Evolutionary conservation across 2,888 invertebrate species (phyloP).

Genomic region (Eupithecia insigniata): DNA sequence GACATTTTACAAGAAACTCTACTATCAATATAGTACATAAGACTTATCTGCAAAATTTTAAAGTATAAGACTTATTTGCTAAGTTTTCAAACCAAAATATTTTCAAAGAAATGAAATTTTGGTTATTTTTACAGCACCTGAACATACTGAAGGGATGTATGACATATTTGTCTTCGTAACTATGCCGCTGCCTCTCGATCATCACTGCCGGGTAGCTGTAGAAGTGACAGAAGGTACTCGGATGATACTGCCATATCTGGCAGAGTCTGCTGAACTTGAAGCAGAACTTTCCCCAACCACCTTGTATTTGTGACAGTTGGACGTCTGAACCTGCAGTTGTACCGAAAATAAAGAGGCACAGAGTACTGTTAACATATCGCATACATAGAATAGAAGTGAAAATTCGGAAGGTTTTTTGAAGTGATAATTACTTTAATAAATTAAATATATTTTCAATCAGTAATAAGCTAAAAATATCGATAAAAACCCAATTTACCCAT

Average conservation of each 20-base stretch:
- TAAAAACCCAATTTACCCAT: too few relatives aligned
- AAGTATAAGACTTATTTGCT: too few relatives aligned
- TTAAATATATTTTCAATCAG: too few relatives aligned
- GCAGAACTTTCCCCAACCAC: slow-evolving; percentile 28
- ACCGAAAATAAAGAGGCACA: background rate
- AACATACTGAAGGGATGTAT: slow-evolving; percentile 66
- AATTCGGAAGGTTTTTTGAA: too few relatives aligned
- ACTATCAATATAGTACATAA: too few relatives aligned
- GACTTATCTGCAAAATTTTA: too few relatives aligned
- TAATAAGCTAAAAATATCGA: too few relatives aligned
- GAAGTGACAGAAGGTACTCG: slow-evolving; percentile 54
- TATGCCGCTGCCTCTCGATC: slow-evolving; percentile 60
- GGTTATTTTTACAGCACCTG: slow-evolving; percentile 55
- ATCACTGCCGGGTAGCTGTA: slow-evolving; percentile 62
- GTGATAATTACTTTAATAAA: too few relatives aligned
- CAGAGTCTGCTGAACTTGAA: slow-evolving; percentile 46
- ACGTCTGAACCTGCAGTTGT: slow-evolving; percentile 53
- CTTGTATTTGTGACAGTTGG: slow-evolving; percentile 49
- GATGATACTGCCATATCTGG: slow-evolving; percentile 59
- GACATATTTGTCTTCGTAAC: slow-evolving; percentile 49
- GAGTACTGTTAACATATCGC: too few relatives aligned
- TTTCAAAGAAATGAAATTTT: too few relatives aligned
- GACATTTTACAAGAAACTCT: too few relatives aligned
- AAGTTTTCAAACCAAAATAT: background rate
- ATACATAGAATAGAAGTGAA: too few relatives aligned